Evolutionary conservation across 2,888 invertebrate genomes (phyloP).

Genomic region (Arctia plantaginis): DNA sequence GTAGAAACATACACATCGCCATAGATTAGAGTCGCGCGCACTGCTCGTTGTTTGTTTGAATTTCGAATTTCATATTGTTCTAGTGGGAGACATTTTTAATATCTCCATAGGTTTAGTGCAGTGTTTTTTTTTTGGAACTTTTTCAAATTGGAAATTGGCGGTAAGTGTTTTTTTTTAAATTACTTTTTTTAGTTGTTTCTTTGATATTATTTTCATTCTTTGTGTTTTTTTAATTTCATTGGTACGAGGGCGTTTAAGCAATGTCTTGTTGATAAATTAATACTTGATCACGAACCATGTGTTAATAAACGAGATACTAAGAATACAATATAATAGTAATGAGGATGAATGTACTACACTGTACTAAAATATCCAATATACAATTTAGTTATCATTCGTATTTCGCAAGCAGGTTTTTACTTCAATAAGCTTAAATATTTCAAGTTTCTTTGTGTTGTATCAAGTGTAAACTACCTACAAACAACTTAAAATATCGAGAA

Average conservation of each 20-base stretch:
- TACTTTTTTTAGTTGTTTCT: neutral
- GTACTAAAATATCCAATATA: neutral
- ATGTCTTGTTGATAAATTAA: constrained; percentile 19
- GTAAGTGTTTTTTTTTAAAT: constrained; percentile 40
- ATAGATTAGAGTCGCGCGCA: constrained; percentile 73
- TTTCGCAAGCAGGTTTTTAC: neutral
- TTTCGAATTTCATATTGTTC: constrained; percentile 47
- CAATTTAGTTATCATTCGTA: neutral
- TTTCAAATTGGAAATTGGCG: constrained; percentile 33
- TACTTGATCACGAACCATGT: constrained; percentile 25
- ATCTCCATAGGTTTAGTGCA: constrained; percentile 36
- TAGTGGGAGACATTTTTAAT: constrained; percentile 30
- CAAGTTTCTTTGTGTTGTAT: neutral
- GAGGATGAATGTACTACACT: neutral
- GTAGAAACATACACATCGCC: constrained; percentile 68
- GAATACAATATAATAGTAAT: neutral
- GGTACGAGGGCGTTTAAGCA: neutral
- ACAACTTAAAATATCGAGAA: neutral
- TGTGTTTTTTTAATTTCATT: neutral
- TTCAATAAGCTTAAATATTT: neutral
- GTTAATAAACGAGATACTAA: constrained; percentile 4
- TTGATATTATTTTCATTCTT: neutral
- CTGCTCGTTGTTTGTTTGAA: constrained; percentile 58
- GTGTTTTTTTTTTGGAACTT: constrained; percentile 43
- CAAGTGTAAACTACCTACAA: neutral